phyloP scores from a whole-genome alignment of 2,113 vertebrate species.

The Sinocyclocheilus maitianheensis region DNA sequence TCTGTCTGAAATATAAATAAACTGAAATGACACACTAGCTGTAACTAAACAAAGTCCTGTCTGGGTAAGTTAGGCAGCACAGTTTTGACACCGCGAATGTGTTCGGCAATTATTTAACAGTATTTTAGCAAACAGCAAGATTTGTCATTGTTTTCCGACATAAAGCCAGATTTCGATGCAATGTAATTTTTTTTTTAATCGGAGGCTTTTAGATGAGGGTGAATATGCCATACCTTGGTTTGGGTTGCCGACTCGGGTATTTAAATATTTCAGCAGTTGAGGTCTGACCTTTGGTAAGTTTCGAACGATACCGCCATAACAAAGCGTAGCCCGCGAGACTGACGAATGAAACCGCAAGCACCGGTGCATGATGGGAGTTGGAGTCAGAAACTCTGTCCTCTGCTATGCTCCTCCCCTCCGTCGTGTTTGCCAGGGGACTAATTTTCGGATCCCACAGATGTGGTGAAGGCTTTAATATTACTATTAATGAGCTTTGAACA shows the following conservation, averaged over 20 bases:
- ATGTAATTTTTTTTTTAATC: not conserved
- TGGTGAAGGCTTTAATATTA: not conserved
- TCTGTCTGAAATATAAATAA: not conserved
- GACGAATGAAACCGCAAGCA: not conserved
- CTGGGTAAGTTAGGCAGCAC: not conserved
- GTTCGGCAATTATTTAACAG: no score
- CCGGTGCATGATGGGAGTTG: conserved; percentile 53
- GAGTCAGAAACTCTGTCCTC: conserved; percentile 30
- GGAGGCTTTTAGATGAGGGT: not conserved
- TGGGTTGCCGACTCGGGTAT: conserved; percentile 55
- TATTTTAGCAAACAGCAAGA: not conserved
- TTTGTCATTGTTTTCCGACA: not conserved
- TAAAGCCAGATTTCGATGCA: not conserved
- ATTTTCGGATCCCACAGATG: not conserved
- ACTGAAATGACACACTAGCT: not conserved
- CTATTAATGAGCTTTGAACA: not conserved
- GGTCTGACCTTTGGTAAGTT: conserved; percentile 44
- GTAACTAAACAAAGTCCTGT: not conserved
- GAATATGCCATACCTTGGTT: conserved; percentile 62
- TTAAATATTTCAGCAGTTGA: conserved; percentile 16
- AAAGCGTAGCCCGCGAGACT: conserved; percentile 78
- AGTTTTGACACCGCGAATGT: not conserved
- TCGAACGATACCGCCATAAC: conserved; percentile 75
- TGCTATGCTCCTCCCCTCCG: not conserved
- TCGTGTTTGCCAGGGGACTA: not conserved